Conservation (phyloP, 2,797 vertebrate species). For the Pangasius djambal region DNA sequence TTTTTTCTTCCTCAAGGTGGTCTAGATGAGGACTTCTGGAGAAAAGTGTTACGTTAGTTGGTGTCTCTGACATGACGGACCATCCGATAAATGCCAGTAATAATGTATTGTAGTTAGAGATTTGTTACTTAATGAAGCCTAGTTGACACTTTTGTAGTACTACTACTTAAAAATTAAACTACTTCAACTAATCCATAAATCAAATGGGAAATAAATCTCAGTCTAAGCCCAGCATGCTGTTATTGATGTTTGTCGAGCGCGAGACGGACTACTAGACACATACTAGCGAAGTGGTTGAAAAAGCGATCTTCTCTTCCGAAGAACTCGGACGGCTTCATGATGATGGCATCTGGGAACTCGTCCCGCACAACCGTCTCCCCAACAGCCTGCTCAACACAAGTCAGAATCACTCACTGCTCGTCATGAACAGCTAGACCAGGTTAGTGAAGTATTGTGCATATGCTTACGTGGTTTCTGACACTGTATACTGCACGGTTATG, state of each 20-base stretch:
- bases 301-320: conserved; percentile 94
- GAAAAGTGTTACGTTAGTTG: background rate
- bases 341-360: conserved; percentile 88
- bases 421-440: background rate
- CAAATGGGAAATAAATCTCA: background rate
- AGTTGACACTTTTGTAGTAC: background rate
- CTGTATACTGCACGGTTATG: background rate
- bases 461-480: background rate
- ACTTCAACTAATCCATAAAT: background rate
- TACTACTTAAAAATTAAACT: background rate
- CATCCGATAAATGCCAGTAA: background rate
- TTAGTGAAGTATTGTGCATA: background rate
- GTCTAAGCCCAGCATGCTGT: background rate
- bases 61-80: background rate
- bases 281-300: conserved; percentile 93
- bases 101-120: background rate
- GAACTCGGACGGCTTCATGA: conserved; percentile 92
- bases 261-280: conserved; percentile 46
- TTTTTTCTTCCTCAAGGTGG: too few species aligned
- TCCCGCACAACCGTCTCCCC: conserved; percentile 87
- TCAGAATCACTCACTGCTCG: background rate
- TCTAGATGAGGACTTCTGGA: too few species aligned
- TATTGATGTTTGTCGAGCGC: background rate
- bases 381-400: conserved; percentile 78
- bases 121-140: background rate